Percentiles rank a stretch among this genome's conserved stretches.
Conservation (phyloP, 2,113 vertebrate species). For the Hippocampus guttulatus region DNA sequence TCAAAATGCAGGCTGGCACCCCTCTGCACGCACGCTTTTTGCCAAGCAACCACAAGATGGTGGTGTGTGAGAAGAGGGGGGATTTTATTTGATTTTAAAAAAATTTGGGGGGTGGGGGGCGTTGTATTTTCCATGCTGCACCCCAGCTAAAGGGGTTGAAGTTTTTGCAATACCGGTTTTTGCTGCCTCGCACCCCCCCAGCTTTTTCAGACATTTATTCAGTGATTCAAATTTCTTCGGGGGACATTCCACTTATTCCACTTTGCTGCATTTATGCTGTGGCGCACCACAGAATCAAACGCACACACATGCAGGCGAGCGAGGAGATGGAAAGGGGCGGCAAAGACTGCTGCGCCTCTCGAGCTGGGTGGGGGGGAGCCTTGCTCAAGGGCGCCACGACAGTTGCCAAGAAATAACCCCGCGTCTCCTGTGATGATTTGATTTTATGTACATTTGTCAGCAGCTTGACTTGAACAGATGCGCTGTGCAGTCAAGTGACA, state of each 20-base stretch:
- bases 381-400: neutral
- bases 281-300: neutral
- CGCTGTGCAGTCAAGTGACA: neutral
- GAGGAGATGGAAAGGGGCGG: neutral
- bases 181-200: neutral
- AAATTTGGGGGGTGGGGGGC: neutral
- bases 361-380: neutral
- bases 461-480: neutral
- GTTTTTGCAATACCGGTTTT: neutral
- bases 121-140: neutral
- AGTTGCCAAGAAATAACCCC: neutral
- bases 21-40: constrained; percentile 7
- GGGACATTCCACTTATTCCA: neutral
- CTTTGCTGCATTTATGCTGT: neutral
- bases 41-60: constrained; percentile 62
- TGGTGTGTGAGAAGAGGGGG: constrained; percentile 43
- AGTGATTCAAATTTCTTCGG: neutral
- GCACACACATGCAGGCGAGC: neutral
- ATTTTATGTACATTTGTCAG: neutral
- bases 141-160: neutral
- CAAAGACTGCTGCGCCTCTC: neutral
- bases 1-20: constrained; percentile 22
- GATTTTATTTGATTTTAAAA: neutral
- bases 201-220: neutral
- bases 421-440: neutral